Percentiles rank a stretch among this genome's conserved stretches.
Conservation (phyloP, 2,113 vertebrate genomes). For the Vimba vimba region DNA sequence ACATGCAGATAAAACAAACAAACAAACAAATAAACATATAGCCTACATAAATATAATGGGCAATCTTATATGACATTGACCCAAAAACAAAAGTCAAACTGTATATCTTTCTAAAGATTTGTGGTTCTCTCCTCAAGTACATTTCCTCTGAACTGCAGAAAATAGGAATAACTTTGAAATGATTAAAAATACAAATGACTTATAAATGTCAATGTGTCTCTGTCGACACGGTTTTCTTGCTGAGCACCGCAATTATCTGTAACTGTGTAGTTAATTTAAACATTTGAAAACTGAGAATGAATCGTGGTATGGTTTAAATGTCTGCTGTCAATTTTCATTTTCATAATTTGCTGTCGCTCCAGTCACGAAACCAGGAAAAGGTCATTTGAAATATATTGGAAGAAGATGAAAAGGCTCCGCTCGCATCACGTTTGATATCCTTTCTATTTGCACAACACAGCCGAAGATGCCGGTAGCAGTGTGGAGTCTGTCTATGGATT, state of each 20-base stretch:
- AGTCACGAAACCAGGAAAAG: slow-evolving; percentile 26
- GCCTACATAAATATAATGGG: not conserved
- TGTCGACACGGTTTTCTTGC: not conserved
- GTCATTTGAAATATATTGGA: slow-evolving; percentile 20
- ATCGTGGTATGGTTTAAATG: slow-evolving; percentile 5
- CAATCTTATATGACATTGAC: not conserved
- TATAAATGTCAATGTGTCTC: slow-evolving; percentile 26
- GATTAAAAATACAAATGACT: not conserved
- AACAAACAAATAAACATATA: no score
- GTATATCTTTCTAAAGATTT: not conserved
- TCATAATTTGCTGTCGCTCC: slow-evolving; percentile 1
- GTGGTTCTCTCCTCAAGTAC: not conserved
- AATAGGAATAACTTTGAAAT: not conserved
- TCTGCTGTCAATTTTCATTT: slow-evolving; percentile 26
- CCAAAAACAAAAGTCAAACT: not conserved
- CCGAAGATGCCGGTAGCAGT: slow-evolving; percentile 16
- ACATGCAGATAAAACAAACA: no score
- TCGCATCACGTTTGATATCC: not conserved
- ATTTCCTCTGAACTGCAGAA: not conserved
- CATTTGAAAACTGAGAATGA: not conserved
- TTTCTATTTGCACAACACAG: slow-evolving; percentile 13
- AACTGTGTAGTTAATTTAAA: not conserved
- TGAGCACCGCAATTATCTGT: not conserved
- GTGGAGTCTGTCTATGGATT: slow-evolving; percentile 23
- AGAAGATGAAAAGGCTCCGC: slow-evolving; percentile 22